Base-by-base conservation (phyloP, 2,113 vertebrate species). In the Albula goreensis region DNA sequence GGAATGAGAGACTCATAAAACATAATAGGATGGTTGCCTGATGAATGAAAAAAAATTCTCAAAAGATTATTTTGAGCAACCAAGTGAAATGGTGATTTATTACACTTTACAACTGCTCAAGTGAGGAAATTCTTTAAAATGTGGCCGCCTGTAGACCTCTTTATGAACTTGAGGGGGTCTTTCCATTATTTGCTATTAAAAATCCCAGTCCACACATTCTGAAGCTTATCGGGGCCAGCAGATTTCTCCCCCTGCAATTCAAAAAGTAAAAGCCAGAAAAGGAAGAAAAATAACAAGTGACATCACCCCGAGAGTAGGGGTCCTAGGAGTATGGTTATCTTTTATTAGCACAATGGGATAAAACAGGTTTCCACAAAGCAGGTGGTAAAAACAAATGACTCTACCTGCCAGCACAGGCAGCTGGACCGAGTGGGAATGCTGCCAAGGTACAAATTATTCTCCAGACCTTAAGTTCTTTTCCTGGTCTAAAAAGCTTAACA, bases 341-440 rank as follows among this genome's bases (percentile, higher is more conserved):
- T 80, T 84, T 77, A 87, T 87, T 87, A 80, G 82, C 52, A 79
- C 82, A 50, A 84, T 84, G 78, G 82, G 77, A 83, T 83, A 52
- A 87, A 80, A 63, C 74, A 83, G 81, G 77, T 80, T 63, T 80
- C 56, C 82, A 83, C 53, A 87, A 56, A 66, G 56, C 86, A 87
- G 86, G 53, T 87, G 82, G 48, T 84, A 56, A 53, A 70, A 79
- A 80, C 56, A 52, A 83, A 87, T 53, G 52, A 83, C 77, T 41
- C 15, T 63, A n/a, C 86, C 53, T 51, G 52, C 53, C 51, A 79
- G 10, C 74, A 79, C 52, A 79, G 77, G 56, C 86, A 80, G 82
- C 82, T 80, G 82, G 56, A 82, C 66, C 25, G 74, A 80, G n/a
- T 56, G 60, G 86, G 74, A 51, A 49, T 31, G 74, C 50, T n/a